Conservation (phyloP, 1,140 invertebrate genomes). For the Bombus affinis region DNA sequence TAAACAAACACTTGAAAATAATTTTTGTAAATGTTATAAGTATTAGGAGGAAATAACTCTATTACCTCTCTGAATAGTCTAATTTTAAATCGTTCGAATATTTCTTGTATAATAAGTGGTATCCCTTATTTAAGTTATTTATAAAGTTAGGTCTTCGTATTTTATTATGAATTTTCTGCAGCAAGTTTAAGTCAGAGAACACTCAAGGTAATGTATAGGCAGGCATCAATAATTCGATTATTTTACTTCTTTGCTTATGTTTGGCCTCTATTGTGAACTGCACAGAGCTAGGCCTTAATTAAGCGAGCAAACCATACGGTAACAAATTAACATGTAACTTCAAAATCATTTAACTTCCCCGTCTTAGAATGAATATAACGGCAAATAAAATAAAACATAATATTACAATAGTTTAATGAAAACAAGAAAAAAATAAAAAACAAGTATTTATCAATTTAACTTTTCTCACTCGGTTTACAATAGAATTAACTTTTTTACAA, state of each 20-base stretch:
- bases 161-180: not conserved
- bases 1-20: not conserved
- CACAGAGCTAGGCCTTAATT: not conserved
- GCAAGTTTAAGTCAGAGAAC: not conserved
- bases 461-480: not conserved
- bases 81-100: not conserved
- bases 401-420: not conserved
- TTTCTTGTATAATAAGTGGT: not conserved
- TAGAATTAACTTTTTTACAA: not conserved
- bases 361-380: not conserved
- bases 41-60: not conserved
- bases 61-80: not conserved
- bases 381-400: not conserved
- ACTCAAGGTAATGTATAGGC: not conserved
- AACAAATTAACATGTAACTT: not conserved
- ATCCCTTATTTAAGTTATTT: not conserved
- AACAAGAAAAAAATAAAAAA: not conserved
- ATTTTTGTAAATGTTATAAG: not conserved
- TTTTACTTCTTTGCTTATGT: not conserved
- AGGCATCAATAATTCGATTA: constrained; percentile 11
- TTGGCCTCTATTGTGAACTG: not conserved
- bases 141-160: not conserved
- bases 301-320: not conserved
- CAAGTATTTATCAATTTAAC: not conserved
- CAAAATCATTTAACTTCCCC: not conserved